Conservation (phyloP, 2,888 invertebrate species). For the Linyphia triangularis region DNA sequence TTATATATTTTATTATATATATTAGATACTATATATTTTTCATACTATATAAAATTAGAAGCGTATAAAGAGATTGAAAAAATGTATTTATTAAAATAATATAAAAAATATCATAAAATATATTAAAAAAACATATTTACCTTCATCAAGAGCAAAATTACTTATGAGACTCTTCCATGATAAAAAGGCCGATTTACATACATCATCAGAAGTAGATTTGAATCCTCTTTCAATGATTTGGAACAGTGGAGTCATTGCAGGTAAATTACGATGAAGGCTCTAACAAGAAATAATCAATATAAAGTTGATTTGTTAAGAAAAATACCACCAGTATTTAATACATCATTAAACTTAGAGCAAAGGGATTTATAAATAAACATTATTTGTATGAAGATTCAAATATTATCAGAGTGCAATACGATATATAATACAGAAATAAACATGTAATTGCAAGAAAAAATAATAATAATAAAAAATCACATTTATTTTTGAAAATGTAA, state of each 20-base stretch:
- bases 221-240: constrained; percentile 65
- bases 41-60: not conserved
- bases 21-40: not conserved
- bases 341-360: not conserved
- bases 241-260: constrained; percentile 50
- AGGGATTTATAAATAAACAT: not conserved
- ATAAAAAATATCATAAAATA: not conserved
- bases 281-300: not conserved
- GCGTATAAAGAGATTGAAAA: not conserved
- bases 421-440: not conserved
- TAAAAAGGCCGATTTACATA: constrained; percentile 49
- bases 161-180: constrained; percentile 58
- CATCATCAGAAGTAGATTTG: constrained; percentile 47
- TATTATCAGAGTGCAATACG: not conserved
- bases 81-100: not conserved
- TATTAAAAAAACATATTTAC: not conserved
- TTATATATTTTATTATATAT: too few species aligned
- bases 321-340: not conserved
- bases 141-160: constrained; percentile 45
- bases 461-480: not conserved
- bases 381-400: not conserved
- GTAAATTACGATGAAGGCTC: constrained; percentile 40
- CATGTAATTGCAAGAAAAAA: not conserved
- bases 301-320: not conserved
- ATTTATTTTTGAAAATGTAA: not conserved